phyloP scores from a whole-genome alignment of 2,888 invertebrate species.

The Melieria picta region DNA sequence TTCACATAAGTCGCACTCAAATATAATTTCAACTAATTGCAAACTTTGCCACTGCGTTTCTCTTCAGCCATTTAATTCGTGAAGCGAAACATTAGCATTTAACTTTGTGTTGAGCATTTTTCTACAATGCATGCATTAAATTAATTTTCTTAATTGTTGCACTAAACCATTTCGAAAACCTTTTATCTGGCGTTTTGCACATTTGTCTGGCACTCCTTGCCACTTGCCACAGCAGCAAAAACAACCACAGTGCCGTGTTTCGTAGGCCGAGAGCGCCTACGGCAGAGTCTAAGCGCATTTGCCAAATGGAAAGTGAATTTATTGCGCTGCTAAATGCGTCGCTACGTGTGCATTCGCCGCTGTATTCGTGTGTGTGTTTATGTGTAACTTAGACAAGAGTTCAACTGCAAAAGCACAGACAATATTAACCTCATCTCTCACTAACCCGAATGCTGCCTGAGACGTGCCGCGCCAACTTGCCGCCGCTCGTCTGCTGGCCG shows the following conservation, averaged over 20 bases:
- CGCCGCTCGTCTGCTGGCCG: not conserved
- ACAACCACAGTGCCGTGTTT: too few relatives aligned
- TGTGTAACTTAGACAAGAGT: not conserved
- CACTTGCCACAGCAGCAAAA: too few relatives aligned
- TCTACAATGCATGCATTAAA: slow-evolving; percentile 28
- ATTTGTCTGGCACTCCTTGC: slow-evolving; percentile 7
- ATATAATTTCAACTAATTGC: too few relatives aligned
- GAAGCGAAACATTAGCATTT: too few relatives aligned
- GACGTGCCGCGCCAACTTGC: slow-evolving; percentile 8
- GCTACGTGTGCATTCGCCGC: too few relatives aligned
- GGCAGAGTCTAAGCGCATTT: slow-evolving; percentile 26
- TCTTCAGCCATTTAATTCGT: too few relatives aligned
- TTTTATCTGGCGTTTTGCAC: slow-evolving; percentile 30
- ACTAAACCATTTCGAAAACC: slow-evolving; percentile 29
- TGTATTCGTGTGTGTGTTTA: not conserved
- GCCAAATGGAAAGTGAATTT: slow-evolving; percentile 35
- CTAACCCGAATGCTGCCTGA: slow-evolving; percentile 6
- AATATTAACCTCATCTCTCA: slow-evolving; percentile 12
- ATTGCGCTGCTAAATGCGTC: slow-evolving; percentile 11
- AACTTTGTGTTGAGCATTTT: not conserved
- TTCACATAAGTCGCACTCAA: too few relatives aligned
- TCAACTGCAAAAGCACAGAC: not conserved
- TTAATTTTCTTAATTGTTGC: slow-evolving; percentile 34
- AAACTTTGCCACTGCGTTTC: too few relatives aligned
- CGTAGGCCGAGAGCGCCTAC: not conserved